Evolutionary conservation across 2,888 invertebrate genomes (phyloP).

Genomic region (Scaptomyza flava): DNA sequence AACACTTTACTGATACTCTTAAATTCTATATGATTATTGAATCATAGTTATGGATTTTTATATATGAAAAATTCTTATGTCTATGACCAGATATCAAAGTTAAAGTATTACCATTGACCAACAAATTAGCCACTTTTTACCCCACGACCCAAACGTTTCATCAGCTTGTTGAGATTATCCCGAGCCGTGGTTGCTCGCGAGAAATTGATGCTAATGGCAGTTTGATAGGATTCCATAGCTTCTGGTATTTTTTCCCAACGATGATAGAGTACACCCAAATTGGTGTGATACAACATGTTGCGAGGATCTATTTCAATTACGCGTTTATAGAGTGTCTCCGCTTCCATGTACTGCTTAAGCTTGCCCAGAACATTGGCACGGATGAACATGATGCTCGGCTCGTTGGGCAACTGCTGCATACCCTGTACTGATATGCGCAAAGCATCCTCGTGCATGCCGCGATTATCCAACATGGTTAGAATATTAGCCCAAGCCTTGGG

Average conservation of each 20-base stretch:
- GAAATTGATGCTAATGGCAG: constrained; percentile 90
- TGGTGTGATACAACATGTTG: constrained; percentile 93
- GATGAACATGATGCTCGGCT: constrained; percentile 92
- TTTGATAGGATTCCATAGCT: constrained; percentile 90
- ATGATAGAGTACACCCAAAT: constrained; percentile 97
- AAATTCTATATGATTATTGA: not conserved
- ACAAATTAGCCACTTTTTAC: constrained; percentile 1
- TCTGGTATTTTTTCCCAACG: constrained; percentile 92
- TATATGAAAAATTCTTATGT: constrained; percentile 2
- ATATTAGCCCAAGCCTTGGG: constrained; percentile 96
- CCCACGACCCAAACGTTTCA: constrained; percentile 63
- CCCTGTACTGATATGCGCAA: constrained; percentile 89
- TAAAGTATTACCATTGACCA: not conserved
- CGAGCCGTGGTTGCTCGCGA: constrained; percentile 87
- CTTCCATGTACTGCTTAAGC: constrained; percentile 89
- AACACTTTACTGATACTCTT: not conserved
- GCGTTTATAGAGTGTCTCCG: constrained; percentile 91
- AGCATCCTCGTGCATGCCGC: constrained; percentile 89
- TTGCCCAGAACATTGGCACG: constrained; percentile 96
- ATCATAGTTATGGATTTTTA: not conserved
- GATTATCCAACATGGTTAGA: constrained; percentile 92
- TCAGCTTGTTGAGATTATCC: constrained; percentile 88
- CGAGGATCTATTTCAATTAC: constrained; percentile 89
- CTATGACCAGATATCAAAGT: constrained; percentile 35
- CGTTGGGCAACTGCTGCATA: constrained; percentile 89